Conservation (phyloP, 2,113 vertebrate genomes). For the Capreolus pygargus region DNA sequence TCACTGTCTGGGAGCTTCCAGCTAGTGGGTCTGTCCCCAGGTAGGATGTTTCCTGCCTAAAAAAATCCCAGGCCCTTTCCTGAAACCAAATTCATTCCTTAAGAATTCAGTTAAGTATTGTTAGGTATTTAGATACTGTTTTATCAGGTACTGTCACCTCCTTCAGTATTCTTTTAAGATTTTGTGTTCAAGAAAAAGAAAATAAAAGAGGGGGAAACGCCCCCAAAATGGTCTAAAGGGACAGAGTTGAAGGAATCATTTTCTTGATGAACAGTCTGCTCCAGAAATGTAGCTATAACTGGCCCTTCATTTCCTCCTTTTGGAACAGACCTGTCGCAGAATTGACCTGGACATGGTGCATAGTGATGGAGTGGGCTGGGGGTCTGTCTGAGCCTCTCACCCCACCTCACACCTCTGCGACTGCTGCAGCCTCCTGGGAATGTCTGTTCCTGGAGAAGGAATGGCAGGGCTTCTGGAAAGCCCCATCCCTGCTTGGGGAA, state of each 20-base stretch:
- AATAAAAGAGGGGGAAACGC: background rate
- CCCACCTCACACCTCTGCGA: background rate
- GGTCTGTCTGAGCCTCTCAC: background rate
- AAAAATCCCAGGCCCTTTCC: background rate
- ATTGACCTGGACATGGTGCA: background rate
- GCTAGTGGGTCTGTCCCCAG: background rate
- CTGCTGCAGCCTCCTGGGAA: background rate
- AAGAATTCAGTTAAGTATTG: background rate
- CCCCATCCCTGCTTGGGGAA: background rate
- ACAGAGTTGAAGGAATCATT: background rate
- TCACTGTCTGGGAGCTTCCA: background rate
- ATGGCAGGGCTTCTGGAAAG: conserved; percentile 15
- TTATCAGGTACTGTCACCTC: background rate
- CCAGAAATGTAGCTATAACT: background rate
- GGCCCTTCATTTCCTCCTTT: background rate
- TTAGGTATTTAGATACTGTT: background rate
- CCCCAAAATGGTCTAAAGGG: background rate
- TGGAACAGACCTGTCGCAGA: background rate
- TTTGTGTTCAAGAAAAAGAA: conserved; percentile 11
- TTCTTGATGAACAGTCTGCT: background rate
- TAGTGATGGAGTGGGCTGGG: background rate
- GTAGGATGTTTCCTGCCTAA: background rate
- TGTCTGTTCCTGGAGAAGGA: background rate
- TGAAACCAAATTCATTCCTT: background rate
- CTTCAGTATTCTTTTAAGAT: background rate